phyloP scores from a whole-genome alignment of 2,797 vertebrate species.

The Columba guinea region DNA sequence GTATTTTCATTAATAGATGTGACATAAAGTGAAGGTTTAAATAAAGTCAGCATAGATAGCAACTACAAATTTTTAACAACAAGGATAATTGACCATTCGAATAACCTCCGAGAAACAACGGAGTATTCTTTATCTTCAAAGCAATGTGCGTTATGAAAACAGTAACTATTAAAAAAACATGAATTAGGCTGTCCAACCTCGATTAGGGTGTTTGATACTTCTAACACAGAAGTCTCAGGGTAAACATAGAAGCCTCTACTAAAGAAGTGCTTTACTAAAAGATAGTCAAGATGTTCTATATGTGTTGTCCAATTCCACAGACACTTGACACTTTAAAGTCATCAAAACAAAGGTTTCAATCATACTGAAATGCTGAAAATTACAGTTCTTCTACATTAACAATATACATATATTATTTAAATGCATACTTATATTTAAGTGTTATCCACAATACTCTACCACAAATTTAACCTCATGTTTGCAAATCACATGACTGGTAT shows the following conservation, averaged over 20 bases:
- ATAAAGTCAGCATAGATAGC: background rate
- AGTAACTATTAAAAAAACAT: background rate
- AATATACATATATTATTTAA: background rate
- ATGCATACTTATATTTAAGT: background rate
- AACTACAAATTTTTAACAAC: background rate
- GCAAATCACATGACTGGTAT: background rate
- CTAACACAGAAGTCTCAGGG: background rate
- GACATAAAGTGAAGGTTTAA: background rate
- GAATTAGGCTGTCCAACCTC: background rate
- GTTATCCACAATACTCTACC: background rate
- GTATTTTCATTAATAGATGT: background rate
- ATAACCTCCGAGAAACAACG: background rate
- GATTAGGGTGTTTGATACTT: background rate
- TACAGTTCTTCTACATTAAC: background rate
- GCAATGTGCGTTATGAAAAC: background rate
- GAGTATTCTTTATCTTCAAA: background rate
- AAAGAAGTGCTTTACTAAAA: background rate
- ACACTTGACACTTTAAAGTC: background rate
- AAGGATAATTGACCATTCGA: background rate
- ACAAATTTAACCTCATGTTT: background rate
- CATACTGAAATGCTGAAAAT: background rate
- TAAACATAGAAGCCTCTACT: background rate
- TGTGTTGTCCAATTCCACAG: background rate
- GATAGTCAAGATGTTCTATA: background rate
- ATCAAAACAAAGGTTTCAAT: background rate